phyloP scores from a whole-genome alignment of 2,113 vertebrate genomes.

The Gnathonemus echidnorhynchus region DNA sequence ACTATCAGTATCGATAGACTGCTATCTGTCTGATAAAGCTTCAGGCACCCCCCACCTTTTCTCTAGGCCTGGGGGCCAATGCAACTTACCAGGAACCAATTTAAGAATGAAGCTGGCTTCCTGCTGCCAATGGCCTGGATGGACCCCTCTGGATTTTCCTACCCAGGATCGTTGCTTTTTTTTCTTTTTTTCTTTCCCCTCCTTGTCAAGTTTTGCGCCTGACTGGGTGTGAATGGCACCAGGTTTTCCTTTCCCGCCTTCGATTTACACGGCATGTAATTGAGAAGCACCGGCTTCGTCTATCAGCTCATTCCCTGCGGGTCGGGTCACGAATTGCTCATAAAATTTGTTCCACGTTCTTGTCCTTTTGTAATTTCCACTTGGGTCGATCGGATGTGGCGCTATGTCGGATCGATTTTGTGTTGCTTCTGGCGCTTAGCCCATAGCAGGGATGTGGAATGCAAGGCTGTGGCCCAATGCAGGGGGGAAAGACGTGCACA shows the following conservation, averaged over 20 bases:
- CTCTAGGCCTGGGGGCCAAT: neutral
- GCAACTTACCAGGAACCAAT: neutral
- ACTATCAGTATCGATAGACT: neutral
- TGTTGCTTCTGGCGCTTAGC: neutral
- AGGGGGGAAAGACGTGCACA: neutral
- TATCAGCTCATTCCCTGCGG: neutral
- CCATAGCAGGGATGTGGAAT: neutral
- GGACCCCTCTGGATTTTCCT: neutral
- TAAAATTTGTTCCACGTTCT: neutral
- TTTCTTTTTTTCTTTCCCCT: neutral
- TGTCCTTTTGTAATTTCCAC: slow-evolving; percentile 2
- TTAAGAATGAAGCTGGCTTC: neutral
- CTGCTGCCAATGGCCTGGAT: neutral
- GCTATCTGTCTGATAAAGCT: neutral
- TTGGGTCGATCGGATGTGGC: neutral
- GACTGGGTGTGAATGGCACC: neutral
- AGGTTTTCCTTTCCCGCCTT: neutral
- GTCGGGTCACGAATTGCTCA: slow-evolving; percentile 1
- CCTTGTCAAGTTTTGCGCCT: neutral
- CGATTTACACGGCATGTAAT: neutral
- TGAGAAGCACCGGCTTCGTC: neutral
- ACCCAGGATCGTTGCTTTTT: neutral
- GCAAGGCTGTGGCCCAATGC: neutral
- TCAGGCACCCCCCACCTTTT: neutral
- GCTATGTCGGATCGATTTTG: neutral